These are phyloP conservation scores for Myrmecobius fasciatus DNA, from an alignment of 2,113 vertebrate species.

Conservation along the genomic window DNA sequence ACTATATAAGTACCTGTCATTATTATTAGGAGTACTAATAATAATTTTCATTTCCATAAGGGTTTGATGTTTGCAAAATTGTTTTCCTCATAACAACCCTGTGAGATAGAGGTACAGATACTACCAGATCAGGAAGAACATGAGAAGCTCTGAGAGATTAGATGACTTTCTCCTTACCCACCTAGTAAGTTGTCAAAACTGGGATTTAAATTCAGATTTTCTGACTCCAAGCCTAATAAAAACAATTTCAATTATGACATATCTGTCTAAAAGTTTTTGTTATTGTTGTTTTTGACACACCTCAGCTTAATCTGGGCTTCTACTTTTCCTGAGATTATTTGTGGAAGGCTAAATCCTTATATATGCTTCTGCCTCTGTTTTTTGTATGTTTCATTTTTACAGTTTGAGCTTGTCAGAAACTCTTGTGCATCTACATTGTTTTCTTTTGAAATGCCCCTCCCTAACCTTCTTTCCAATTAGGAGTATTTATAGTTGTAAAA, in stretches of 20 bases:
- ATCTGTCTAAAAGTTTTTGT: background rate
- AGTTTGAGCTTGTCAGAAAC: background rate
- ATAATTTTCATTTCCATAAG: background rate
- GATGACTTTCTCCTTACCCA: background rate
- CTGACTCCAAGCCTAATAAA: background rate
- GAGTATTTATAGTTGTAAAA: background rate
- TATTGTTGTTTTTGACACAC: background rate
- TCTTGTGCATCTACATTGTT: background rate
- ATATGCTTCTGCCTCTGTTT: background rate
- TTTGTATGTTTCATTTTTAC: background rate
- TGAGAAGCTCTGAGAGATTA: background rate
- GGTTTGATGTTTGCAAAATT: background rate
- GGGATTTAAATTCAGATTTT: background rate
- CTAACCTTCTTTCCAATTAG: background rate
- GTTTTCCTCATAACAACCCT: background rate
- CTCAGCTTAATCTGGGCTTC: background rate
- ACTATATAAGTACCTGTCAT: background rate
- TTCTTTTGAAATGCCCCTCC: background rate
- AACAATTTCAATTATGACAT: background rate
- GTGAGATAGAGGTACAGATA: background rate
- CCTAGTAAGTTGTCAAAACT: background rate
- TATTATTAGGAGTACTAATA: background rate
- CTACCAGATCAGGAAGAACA: background rate
- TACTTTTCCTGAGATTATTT: background rate
- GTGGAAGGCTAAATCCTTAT: background rate